These are phyloP conservation scores for Bombyx mandarina DNA, from an alignment of 1,140 invertebrate genomes.

Conservation along the genomic window DNA sequence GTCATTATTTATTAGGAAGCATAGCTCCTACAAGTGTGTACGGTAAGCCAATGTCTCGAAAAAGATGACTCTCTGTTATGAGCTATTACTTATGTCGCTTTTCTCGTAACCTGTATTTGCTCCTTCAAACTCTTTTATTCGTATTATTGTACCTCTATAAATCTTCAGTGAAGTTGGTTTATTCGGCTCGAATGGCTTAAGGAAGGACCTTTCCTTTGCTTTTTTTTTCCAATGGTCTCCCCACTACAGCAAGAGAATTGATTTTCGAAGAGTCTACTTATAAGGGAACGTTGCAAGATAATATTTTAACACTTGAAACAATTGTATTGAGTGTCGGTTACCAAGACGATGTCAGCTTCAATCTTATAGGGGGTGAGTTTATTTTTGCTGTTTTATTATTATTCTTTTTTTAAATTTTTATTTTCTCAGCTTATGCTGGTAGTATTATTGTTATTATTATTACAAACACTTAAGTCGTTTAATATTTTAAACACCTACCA, in stretches of 20 bases:
- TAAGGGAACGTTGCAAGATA: constrained; percentile 23
- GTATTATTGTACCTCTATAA: constrained; percentile 1
- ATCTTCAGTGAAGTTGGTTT: background rate
- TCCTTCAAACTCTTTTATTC: constrained; percentile 2
- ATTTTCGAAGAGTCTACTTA: constrained; percentile 26
- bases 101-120: background rate
- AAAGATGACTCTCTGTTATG: background rate
- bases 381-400: constrained; percentile 1
- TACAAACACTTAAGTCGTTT: background rate
- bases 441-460: background rate
- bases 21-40: constrained; percentile 1
- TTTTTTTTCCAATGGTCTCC: constrained; percentile 8
- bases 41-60: background rate
- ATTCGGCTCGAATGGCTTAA: constrained; percentile 16
- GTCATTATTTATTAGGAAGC: constrained; percentile 1
- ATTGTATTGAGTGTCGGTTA: constrained; percentile 28
- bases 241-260: constrained; percentile 31
- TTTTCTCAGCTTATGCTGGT: too few species aligned
- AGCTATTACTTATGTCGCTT: background rate
- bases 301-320: constrained; percentile 18
- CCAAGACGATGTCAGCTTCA: constrained; percentile 22
- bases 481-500: background rate
- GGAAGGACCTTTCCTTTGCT: constrained; percentile 8
- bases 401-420: too few species aligned
- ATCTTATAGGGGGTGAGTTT: constrained; percentile 28